Evolutionary conservation across 2,113 vertebrate species (phyloP).

Genomic region (Pyrgilauda ruficollis): DNA sequence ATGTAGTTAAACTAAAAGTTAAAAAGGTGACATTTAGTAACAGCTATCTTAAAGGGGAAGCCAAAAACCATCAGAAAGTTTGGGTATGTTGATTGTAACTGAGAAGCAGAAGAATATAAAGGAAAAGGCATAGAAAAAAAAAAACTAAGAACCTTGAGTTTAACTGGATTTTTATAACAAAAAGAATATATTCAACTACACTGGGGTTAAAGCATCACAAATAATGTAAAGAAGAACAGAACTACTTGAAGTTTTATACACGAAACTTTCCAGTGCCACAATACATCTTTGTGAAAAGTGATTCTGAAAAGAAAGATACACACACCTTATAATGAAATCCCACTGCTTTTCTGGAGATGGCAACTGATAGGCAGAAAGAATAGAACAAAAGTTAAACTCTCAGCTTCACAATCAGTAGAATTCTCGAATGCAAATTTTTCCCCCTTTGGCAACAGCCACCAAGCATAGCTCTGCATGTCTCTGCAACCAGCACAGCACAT

Average conservation of each 20-base stretch:
- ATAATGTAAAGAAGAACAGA: background rate
- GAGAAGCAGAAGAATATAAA: background rate
- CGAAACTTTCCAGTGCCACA: background rate
- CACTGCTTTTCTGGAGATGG: background rate
- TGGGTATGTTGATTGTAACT: background rate
- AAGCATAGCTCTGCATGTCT: background rate
- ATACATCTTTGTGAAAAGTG: background rate
- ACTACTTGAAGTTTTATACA: background rate
- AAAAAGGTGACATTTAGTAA: background rate
- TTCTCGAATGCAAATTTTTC: background rate
- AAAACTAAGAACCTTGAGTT: background rate
- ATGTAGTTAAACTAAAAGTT: background rate
- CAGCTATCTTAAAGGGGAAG: background rate
- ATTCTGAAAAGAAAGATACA: background rate
- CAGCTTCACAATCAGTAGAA: background rate
- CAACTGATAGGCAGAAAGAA: background rate
- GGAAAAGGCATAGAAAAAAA: background rate
- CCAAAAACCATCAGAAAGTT: background rate
- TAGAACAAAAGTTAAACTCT: background rate
- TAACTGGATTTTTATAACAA: background rate
- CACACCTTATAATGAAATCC: background rate
- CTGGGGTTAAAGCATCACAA: background rate
- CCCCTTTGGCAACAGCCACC: background rate
- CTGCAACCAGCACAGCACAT: background rate
- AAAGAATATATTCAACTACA: background rate